Conservation (phyloP, 2,888 invertebrate genomes). For the Phalangium opilio region DNA sequence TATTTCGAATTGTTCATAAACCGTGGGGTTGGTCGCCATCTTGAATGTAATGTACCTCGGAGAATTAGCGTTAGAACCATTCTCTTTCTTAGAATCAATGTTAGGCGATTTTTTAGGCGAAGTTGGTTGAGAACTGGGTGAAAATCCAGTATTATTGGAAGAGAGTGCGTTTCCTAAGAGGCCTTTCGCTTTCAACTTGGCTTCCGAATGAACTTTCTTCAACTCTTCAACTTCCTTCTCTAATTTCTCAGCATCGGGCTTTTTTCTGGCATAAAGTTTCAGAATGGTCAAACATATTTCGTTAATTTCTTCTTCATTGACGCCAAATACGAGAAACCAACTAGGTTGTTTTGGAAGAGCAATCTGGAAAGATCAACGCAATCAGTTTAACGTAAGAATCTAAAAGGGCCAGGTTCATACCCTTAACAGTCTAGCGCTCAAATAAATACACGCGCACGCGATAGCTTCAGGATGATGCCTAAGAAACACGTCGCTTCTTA, state of each 20-base stretch:
- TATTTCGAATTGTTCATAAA: too few relatives aligned
- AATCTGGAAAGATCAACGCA: constrained; percentile 24
- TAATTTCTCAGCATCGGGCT: constrained; percentile 54
- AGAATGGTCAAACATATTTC: constrained; percentile 70
- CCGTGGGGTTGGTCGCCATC: too few relatives aligned
- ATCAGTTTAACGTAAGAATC: constrained; percentile 1
- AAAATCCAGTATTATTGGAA: constrained; percentile 7
- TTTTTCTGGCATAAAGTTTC: constrained; percentile 62
- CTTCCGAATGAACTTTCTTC: constrained; percentile 51
- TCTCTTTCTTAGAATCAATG: constrained; percentile 13
- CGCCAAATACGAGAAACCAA: constrained; percentile 79
- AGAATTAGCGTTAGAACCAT: not conserved
- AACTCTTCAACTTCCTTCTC: constrained; percentile 59
- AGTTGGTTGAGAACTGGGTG: constrained; percentile 11
- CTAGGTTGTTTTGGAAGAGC: constrained; percentile 71
- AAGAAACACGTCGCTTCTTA: constrained; percentile 91
- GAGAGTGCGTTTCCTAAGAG: constrained; percentile 1
- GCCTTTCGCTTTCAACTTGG: constrained; percentile 30
- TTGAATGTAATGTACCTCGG: too few relatives aligned
- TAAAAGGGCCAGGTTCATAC: constrained; percentile 33
- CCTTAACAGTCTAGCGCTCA: constrained; percentile 75
- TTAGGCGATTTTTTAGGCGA: constrained; percentile 13
- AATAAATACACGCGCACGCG: constrained; percentile 96
- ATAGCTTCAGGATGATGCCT: constrained; percentile 92
- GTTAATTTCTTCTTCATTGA: constrained; percentile 61